phyloP scores from a whole-genome alignment of 2,888 invertebrate genomes.

The Drosophila cyrtoloma region DNA sequence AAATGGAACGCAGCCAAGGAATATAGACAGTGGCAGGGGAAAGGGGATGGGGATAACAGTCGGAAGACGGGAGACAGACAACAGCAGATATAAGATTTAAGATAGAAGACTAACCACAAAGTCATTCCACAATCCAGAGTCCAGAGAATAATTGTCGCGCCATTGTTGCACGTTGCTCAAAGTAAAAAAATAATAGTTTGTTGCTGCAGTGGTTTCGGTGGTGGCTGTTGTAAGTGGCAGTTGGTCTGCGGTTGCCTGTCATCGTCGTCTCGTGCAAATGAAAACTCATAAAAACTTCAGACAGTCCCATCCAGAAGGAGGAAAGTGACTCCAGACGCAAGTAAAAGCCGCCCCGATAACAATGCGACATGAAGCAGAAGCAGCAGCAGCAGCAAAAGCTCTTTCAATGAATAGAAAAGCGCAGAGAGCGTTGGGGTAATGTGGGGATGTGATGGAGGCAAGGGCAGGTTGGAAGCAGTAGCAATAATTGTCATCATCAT shows the following conservation, averaged over 20 bases:
- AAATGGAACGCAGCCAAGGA: slow-evolving; percentile 60
- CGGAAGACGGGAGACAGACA: background rate
- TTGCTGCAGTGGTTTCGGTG: slow-evolving; percentile 9
- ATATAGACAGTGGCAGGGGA: background rate
- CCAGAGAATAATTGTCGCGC: slow-evolving; percentile 70
- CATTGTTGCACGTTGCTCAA: slow-evolving; percentile 76
- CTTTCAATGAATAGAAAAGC: slow-evolving; percentile 13
- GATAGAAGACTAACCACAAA: slow-evolving; percentile 43
- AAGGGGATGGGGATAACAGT: background rate
- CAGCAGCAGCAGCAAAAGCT: background rate
- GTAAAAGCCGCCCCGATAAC: slow-evolving; percentile 47
- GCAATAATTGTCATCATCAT: slow-evolving; percentile 73
- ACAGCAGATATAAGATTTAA: slow-evolving; percentile 13
- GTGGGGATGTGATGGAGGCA: background rate
- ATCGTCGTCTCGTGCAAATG: slow-evolving; percentile 51
- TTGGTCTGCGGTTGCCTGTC: slow-evolving; percentile 69
- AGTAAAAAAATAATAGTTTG: slow-evolving; percentile 51
- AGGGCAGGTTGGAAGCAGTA: slow-evolving; percentile 44
- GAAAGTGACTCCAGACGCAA: slow-evolving; percentile 57
- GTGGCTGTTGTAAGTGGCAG: slow-evolving; percentile 67
- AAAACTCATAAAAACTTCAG: slow-evolving; percentile 73
- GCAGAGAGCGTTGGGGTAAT: background rate
- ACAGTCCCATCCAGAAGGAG: slow-evolving; percentile 42
- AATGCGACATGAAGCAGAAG: slow-evolving; percentile 28
- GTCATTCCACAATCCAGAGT: slow-evolving; percentile 33